Evolutionary conservation across 2,797 vertebrate genomes (phyloP).

Genomic region (Acipenser oxyrinchus): DNA sequence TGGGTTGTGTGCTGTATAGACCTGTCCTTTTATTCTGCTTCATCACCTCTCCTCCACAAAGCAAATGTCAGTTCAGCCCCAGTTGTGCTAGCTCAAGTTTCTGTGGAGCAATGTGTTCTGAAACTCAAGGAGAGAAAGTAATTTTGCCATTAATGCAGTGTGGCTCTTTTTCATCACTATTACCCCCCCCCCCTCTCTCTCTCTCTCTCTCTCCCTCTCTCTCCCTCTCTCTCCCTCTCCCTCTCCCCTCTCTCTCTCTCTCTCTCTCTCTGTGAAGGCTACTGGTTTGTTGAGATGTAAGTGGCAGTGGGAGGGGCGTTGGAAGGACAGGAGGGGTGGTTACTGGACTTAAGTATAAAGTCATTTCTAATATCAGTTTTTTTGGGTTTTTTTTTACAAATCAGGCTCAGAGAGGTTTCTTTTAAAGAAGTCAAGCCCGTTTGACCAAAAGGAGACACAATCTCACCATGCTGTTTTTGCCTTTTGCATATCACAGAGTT

Average conservation of each 20-base stretch:
- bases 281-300: not conserved
- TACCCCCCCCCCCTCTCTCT: conserved; percentile 18
- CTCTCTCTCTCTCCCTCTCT: conserved; percentile 25
- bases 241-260: conserved; percentile 34
- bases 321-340: no score
- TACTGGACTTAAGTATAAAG: not conserved
- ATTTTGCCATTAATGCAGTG: conserved; percentile 8
- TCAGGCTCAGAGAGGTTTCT: not conserved
- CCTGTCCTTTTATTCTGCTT: no score
- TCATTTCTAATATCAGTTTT: no score
- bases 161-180: conserved; percentile 12
- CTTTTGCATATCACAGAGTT: not conserved
- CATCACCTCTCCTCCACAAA: no score
- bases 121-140: conserved; percentile 3
- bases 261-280: conserved; percentile 20
- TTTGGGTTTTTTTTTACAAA: not conserved
- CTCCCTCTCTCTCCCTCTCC: conserved; percentile 18
- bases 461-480: not conserved
- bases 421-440: not conserved
- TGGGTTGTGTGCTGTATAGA: no score
- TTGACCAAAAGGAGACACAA: not conserved
- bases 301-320: no score
- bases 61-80: no score
- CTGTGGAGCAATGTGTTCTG: not conserved
- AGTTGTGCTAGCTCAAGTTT: not conserved